A percentile compares a stretch with the other conserved stretches of the same genome.
Evolutionary conservation across 1,140 invertebrate species (phyloP).

Genomic region (Dendroctonus ponderosae): DNA sequence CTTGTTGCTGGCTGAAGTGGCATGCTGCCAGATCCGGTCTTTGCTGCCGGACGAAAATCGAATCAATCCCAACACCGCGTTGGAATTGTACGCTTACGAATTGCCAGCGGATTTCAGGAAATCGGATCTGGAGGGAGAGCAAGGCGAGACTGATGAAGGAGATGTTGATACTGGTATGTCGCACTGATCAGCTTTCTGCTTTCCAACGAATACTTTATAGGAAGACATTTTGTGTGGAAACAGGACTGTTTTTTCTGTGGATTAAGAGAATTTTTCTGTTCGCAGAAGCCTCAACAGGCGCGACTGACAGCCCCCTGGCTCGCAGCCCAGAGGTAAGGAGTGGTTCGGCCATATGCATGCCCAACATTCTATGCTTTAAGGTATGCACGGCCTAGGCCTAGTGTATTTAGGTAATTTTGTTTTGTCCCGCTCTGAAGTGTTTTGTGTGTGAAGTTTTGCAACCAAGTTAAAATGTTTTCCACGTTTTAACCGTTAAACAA

Average conservation of each 20-base stretch:
- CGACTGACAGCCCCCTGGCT: conserved; percentile 47
- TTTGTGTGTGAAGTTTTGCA: too few relatives aligned
- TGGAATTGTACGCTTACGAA: conserved; percentile 55
- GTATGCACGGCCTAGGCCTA: conserved; percentile 54
- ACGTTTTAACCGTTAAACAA: too few relatives aligned
- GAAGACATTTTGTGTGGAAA: not conserved
- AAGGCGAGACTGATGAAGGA: conserved; percentile 15
- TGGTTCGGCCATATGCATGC: conserved; percentile 69
- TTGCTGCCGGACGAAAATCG: conserved; percentile 40
- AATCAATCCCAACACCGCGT: conserved; percentile 45
- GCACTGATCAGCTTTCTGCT: too few relatives aligned
- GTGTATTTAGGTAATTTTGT: conserved; percentile 9
- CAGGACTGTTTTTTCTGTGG: too few relatives aligned
- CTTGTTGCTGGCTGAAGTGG: conserved; percentile 69
- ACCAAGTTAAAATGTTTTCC: too few relatives aligned
- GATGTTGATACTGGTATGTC: conserved; percentile 36
- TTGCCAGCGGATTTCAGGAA: conserved; percentile 42
- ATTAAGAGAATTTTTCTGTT: not conserved
- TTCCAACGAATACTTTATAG: not conserved
- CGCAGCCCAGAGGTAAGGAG: conserved; percentile 64
- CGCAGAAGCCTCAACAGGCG: conserved; percentile 30
- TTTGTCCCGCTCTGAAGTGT: too few relatives aligned
- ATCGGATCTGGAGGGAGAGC: conserved; percentile 18
- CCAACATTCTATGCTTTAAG: conserved; percentile 75
- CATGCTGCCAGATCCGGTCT: conserved; percentile 56